A percentile compares a stretch with the other conserved stretches of the same genome.
These are phyloP conservation scores for Macropis europaea DNA, from an alignment of 2,888 invertebrate species.

Conservation along the genomic window DNA sequence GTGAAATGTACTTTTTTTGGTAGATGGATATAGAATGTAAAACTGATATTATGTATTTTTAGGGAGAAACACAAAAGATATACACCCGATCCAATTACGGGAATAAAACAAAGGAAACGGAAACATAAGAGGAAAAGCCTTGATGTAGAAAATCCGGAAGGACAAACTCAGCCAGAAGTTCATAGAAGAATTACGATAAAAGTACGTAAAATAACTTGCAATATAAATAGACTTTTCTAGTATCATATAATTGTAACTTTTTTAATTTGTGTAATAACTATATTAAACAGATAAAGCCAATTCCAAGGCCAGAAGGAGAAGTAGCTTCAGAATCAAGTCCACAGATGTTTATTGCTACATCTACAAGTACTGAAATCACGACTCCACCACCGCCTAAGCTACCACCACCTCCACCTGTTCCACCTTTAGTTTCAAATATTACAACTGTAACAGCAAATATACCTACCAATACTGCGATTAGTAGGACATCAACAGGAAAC, in stretches of 20 bases:
- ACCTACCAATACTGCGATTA: constrained; percentile 43
- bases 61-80: constrained; percentile 89
- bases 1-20: background rate
- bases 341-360: constrained; percentile 84
- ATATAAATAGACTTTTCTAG: background rate
- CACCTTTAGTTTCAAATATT: constrained; percentile 64
- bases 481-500: constrained; percentile 64
- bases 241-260: background rate
- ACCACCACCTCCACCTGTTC: constrained; percentile 63
- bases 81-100: constrained; percentile 85
- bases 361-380: constrained; percentile 76
- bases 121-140: constrained; percentile 90
- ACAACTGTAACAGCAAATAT: constrained; percentile 65
- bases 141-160: constrained; percentile 82
- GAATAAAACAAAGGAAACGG: constrained; percentile 87
- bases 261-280: background rate
- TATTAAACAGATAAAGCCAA: constrained; percentile 85
- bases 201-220: constrained; percentile 78
- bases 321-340: constrained; percentile 84
- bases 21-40: background rate
- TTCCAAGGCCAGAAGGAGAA: constrained; percentile 89
- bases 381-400: constrained; percentile 71
- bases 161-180: constrained; percentile 78
- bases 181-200: constrained; percentile 91
- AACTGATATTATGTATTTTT: constrained; percentile 8